These are phyloP conservation scores for Scaptomyza cyrtandrae DNA, from an alignment of 2,888 invertebrate genomes.

Conservation along the genomic window DNA sequence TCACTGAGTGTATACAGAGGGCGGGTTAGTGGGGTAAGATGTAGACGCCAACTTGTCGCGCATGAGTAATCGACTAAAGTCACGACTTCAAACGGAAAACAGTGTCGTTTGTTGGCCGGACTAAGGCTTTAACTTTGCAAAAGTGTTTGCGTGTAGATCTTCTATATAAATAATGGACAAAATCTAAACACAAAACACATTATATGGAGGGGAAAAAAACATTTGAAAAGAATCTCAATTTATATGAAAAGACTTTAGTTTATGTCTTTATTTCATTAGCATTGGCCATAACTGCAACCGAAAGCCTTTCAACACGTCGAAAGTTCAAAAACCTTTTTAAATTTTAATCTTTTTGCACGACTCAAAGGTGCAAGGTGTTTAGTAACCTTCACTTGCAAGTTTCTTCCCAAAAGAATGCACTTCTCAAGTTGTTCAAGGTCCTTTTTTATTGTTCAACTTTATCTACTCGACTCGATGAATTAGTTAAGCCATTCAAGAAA, in stretches of 20 bases:
- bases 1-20: not conserved
- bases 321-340: conserved; percentile 32
- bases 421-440: conserved; percentile 8
- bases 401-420: not conserved
- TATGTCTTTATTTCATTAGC: not conserved
- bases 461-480: conserved; percentile 8
- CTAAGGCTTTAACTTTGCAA: no score
- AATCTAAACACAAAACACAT: no score
- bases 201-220: no score
- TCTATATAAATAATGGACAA: not conserved
- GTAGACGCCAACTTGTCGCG: conserved; percentile 52
- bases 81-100: conserved; percentile 56
- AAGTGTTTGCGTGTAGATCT: not conserved
- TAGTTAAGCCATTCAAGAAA: conserved; percentile 13
- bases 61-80: conserved; percentile 71
- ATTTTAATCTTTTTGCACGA: not conserved
- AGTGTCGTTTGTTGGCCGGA: not conserved
- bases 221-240: no score
- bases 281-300: conserved; percentile 5
- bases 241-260: not conserved
- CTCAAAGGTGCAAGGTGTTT: not conserved
- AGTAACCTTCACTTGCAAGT: not conserved
- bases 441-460: conserved; percentile 8
- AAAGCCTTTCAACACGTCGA: conserved; percentile 14
- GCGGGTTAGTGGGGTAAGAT: not conserved